Percentiles rank a stretch among this genome's conserved stretches.
phyloP scores from a whole-genome alignment of 2,113 vertebrate species.

The Pyxicephalus adspersus region DNA sequence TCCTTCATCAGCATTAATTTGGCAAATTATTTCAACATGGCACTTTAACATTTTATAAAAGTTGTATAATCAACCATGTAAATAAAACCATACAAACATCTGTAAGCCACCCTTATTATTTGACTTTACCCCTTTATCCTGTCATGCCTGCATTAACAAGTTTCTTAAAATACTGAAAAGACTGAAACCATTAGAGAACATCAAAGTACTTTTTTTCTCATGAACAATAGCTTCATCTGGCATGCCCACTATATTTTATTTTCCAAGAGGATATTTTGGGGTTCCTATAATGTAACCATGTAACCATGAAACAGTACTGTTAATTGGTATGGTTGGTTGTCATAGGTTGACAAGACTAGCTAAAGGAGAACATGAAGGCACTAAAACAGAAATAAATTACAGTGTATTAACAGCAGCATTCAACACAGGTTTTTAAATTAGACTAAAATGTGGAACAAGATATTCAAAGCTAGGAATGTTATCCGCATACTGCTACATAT shows the following conservation, averaged over 20 bases:
- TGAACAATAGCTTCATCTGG: not conserved
- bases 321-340: too few species aligned
- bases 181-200: conserved; percentile 18
- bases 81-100: conserved; percentile 29
- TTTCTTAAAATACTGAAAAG: not conserved
- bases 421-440: too few species aligned
- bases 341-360: too few species aligned
- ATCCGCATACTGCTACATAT: too few species aligned
- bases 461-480: too few species aligned
- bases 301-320: too few species aligned
- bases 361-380: too few species aligned
- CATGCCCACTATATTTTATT: not conserved
- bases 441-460: too few species aligned
- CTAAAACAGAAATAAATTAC: too few species aligned
- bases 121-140: conserved; percentile 9
- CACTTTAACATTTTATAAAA: not conserved
- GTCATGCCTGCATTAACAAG: not conserved
- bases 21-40: not conserved
- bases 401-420: too few species aligned
- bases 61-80: conserved; percentile 16
- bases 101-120: conserved; percentile 32
- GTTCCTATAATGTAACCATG: too few species aligned
- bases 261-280: too few species aligned
- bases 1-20: not conserved
- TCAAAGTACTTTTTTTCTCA: conserved; percentile 10